phyloP scores from a whole-genome alignment of 1,140 invertebrate species.

The Periplaneta americana region DNA sequence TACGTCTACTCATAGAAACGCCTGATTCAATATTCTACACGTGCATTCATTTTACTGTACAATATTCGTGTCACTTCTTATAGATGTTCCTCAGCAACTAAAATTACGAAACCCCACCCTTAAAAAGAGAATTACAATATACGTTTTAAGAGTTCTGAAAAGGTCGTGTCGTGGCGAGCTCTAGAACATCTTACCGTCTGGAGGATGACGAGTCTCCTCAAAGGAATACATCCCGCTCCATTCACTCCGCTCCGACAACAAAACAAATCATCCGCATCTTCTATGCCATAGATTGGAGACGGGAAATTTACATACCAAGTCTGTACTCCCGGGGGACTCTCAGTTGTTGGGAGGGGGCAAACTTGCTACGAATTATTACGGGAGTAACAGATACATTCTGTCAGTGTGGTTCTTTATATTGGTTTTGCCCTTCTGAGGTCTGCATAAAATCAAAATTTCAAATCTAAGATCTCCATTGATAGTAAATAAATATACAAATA shows the following conservation, averaged over 20 bases:
- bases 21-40: no score
- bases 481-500: no score
- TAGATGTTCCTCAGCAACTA: neutral
- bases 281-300: neutral
- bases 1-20: no score
- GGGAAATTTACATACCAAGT: neutral
- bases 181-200: neutral
- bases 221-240: neutral
- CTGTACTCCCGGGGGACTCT: neutral
- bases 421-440: no score
- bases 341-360: neutral
- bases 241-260: neutral
- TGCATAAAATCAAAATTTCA: no score
- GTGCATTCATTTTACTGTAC: no score
- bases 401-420: no score
- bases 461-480: no score
- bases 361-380: no score
- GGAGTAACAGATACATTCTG: no score
- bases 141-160: neutral
- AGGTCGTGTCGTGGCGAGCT: neutral
- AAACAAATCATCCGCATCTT: neutral
- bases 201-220: neutral
- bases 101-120: neutral
- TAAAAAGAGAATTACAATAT: neutral
- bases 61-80: neutral